Base-by-base conservation (phyloP, 2,888 invertebrate species). In the Thera britannica region DNA sequence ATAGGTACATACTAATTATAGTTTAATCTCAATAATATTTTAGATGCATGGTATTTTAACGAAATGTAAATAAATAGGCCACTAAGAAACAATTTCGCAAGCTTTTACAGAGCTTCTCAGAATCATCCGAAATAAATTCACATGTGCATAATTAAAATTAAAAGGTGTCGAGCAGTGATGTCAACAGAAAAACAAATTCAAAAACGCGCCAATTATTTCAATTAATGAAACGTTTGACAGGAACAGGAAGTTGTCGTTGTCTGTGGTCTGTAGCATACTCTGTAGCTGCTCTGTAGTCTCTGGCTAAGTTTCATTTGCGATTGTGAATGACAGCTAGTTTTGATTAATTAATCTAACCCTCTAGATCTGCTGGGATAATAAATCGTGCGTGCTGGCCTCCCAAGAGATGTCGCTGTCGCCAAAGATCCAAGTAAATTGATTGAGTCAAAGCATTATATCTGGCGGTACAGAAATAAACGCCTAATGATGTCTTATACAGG, bases 401-500 rank as follows among this genome's bases (percentile, higher is more conserved):
- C 92, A 88, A 86, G 88, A 90, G 92, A 90, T 90, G 93, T 92
- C 92, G 84, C 89, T 88, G 82, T 80, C 83, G 85, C 83, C 82
- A 81, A 85, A 85, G 68, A 68, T 65, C 60, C 68, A 68, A 68
- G 86, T 84, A 89, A 89, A 92, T 92, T 92, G 92, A 92, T 92
- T 89, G 84, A 90, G 86, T 85, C 89, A 83, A 65, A 74, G 69
- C 72, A 89, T 90, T 89, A 90, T 87, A 90, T 83, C 82, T 83
- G 87, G 86, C 83, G 79, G 80, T 87, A 89, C 92, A 82, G 86
- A 91, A 93, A 93, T 93, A 93, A 84, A 84, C 85, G 75, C 77
- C 91, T 92, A 92, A 93, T 89, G 93, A 93, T 86, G 87, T 90
- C 86, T 85, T 88, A 89, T 90, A 88, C 90, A 91, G 91, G 92